These are phyloP conservation scores for Eupithecia pulchellata DNA, from an alignment of 2,888 invertebrate species.

Conservation along the genomic window DNA sequence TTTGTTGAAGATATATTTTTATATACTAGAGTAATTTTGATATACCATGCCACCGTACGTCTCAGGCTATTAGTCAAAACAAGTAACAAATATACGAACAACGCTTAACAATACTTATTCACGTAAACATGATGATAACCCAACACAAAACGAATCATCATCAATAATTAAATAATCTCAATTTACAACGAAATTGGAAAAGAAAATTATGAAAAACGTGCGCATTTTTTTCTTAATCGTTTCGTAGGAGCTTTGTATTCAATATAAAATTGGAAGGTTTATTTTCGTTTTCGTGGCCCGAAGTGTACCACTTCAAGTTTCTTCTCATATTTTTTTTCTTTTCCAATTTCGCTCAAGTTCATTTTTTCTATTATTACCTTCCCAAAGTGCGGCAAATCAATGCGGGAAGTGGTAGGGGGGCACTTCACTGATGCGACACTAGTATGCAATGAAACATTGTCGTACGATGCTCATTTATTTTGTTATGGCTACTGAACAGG, in stretches of 20 bases:
- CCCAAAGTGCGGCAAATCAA: constrained; percentile 54
- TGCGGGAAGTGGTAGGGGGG: constrained; percentile 52
- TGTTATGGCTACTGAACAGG: constrained; percentile 25
- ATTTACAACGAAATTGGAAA: constrained; percentile 62
- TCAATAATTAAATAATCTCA: constrained; percentile 83
- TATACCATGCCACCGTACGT: constrained; percentile 74
- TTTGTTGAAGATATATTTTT: constrained; percentile 60
- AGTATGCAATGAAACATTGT: constrained; percentile 70
- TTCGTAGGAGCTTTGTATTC: too few relatives aligned
- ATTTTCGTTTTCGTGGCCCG: background rate
- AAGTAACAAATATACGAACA: constrained; percentile 71
- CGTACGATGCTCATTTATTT: constrained; percentile 67
- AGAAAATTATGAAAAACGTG: constrained; percentile 14
- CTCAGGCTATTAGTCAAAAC: constrained; percentile 76
- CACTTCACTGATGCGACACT: constrained; percentile 66
- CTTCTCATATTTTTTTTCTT: too few relatives aligned
- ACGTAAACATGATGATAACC: constrained; percentile 44
- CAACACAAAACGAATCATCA: constrained; percentile 55
- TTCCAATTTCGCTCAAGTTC: constrained; percentile 57
- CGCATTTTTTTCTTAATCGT: background rate
- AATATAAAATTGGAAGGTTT: background rate
- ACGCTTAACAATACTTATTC: constrained; percentile 55
- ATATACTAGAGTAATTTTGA: constrained; percentile 36
- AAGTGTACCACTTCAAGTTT: background rate
- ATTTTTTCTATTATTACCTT: constrained; percentile 31